These are phyloP conservation scores for Tetramorium bicarinatum DNA, from an alignment of 2,888 invertebrate genomes.

Conservation along the genomic window DNA sequence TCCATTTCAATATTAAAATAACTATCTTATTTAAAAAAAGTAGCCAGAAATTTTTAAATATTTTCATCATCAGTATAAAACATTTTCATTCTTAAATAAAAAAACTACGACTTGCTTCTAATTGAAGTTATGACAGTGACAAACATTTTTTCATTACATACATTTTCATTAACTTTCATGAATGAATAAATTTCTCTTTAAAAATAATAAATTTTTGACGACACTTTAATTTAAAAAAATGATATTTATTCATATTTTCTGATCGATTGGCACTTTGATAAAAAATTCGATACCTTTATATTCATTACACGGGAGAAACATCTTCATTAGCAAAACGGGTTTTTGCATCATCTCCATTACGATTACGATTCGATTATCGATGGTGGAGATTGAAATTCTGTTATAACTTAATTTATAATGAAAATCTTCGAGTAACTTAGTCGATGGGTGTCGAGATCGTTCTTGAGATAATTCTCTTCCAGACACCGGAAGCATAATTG, in stretches of 20 bases:
- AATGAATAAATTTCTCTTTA: not conserved
- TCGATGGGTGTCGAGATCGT: constrained; percentile 56
- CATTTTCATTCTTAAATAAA: not conserved
- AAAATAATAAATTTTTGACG: not conserved
- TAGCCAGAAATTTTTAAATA: not conserved
- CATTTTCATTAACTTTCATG: not conserved
- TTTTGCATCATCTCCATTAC: constrained; percentile 37
- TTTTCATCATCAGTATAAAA: not conserved
- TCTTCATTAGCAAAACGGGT: constrained; percentile 30
- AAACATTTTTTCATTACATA: not conserved
- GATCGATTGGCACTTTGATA: not conserved
- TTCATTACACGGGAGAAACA: constrained; percentile 32
- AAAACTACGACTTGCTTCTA: not conserved
- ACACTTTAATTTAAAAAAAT: constrained; percentile 2
- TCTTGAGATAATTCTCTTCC: constrained; percentile 54
- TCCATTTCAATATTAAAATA: not conserved
- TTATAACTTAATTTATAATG: constrained; percentile 54
- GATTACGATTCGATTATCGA: constrained; percentile 52
- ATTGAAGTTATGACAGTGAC: not conserved
- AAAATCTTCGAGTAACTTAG: constrained; percentile 55
- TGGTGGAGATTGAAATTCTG: constrained; percentile 52
- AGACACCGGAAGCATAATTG: constrained; percentile 58
- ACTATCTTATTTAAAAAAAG: not conserved
- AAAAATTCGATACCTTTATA: not conserved
- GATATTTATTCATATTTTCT: constrained; percentile 13